A percentile compares a stretch with the other conserved stretches of the same genome.
Conservation (phyloP, 2,113 vertebrate species). For the Bubalus kerabau region DNA sequence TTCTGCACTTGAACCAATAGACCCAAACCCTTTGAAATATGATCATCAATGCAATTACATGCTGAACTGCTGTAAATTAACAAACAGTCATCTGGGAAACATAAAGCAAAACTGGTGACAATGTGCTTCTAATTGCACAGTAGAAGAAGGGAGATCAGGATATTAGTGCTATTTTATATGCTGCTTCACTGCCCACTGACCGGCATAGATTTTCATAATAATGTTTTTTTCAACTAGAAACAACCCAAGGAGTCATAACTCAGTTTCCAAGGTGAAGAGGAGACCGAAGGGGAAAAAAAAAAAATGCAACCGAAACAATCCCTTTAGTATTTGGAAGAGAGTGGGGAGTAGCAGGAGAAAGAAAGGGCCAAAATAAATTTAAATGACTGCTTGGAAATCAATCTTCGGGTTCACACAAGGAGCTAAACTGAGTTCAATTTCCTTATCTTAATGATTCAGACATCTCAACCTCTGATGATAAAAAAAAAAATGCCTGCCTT, state of each 20-base stretch:
- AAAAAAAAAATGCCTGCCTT: not conserved
- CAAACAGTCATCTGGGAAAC: not conserved
- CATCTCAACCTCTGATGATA: not conserved
- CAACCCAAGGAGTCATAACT: not conserved
- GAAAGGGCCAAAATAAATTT: not conserved
- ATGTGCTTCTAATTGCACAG: not conserved
- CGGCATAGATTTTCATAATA: not conserved
- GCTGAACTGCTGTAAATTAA: conserved; percentile 1
- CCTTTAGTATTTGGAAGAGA: conserved; percentile 2
- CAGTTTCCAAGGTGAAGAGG: conserved; percentile 21
- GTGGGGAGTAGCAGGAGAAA: not conserved
- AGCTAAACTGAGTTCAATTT: not conserved
- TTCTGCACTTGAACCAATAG: conserved; percentile 23
- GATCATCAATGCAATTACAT: conserved; percentile 11
- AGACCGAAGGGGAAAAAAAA: not conserved
- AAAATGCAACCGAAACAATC: not conserved
- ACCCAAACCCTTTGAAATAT: conserved; percentile 26
- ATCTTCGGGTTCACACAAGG: not conserved
- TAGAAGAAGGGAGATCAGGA: not conserved
- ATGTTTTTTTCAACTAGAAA: conserved; percentile 15
- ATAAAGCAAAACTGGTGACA: conserved; percentile 26
- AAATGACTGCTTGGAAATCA: not conserved
- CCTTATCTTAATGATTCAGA: not conserved
- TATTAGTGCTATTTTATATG: not conserved
- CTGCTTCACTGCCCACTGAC: not conserved